Evolutionary conservation across 2,113 vertebrate species (phyloP).

Genomic region (Neotragus moschatus): DNA sequence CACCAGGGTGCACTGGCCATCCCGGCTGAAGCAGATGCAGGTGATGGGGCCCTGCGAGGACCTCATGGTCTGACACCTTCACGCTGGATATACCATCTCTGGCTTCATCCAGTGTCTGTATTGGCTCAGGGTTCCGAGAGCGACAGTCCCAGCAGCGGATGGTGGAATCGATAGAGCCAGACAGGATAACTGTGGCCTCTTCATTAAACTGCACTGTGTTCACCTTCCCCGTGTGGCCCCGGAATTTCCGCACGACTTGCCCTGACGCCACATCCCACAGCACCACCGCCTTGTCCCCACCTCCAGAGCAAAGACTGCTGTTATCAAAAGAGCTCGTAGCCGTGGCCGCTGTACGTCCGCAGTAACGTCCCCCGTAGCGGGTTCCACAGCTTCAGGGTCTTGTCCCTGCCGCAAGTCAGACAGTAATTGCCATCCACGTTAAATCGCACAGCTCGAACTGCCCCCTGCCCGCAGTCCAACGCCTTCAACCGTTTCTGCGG

Average conservation of each 20-base stretch:
- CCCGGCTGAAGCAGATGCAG: conserved; percentile 94
- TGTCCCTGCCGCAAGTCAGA: conserved; percentile 92
- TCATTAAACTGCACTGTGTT: conserved; percentile 95
- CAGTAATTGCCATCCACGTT: conserved; percentile 94
- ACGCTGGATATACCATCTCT: conserved; percentile 92
- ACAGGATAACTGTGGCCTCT: conserved; percentile 91
- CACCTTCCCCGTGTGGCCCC: conserved; percentile 94
- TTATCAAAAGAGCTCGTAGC: conserved; percentile 96
- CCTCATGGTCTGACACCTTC: conserved; percentile 88
- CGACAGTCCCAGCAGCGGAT: conserved; percentile 93
- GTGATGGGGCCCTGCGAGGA: conserved; percentile 94
- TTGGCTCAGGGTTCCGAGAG: conserved; percentile 85
- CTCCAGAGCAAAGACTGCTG: conserved; percentile 91
- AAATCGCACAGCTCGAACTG: conserved; percentile 92
- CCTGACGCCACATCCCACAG: conserved; percentile 94
- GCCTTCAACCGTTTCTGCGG: conserved; percentile 82
- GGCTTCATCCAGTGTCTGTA: conserved; percentile 91
- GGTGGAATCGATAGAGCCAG: conserved; percentile 92
- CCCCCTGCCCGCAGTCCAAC: conserved; percentile 88
- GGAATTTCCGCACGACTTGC: conserved; percentile 90
- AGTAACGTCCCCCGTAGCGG: conserved; percentile 85
- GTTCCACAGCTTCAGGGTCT: conserved; percentile 93
- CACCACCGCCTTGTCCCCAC: conserved; percentile 91
- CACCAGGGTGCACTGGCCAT: conserved; percentile 88
- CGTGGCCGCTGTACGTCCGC: conserved; percentile 93